Evolutionary conservation across 2,113 vertebrate species (phyloP), one percentile per base, ranked within the genome.

Genomic region (Hassar affinis): DNA sequence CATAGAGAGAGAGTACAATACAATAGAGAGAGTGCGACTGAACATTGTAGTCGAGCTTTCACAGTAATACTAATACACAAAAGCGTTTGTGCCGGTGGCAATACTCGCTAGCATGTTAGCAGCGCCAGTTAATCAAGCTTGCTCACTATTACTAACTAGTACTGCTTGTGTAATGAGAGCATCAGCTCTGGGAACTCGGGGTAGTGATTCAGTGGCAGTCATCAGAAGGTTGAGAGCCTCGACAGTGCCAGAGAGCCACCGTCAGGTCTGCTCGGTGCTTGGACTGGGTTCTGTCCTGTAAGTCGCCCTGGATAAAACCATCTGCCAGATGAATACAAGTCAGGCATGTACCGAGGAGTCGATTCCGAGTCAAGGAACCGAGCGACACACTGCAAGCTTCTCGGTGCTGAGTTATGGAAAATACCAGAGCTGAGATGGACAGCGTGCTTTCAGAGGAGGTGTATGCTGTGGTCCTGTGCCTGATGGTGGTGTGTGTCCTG

Each of bases 311-410:
- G 47, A 57, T 61, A 3, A 79, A 47, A 14, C 38, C 25, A 17
- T 79, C 77, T 77, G 51, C 51, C 51, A 77, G 56, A 77, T 35
- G 52, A 77, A 38, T 38, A 22, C 22, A 77, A 42, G 33, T 59
- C 54, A 59, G 33, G 54, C 33, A 12, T 57, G 52, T 42, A 15
- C 1, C 5, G 75, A 59, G 2, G 54, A 59, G 35, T 59, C 76
- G 76, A 42, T n/a, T 78, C 52, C 2, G 33, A 78, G 6, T 78
- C 33, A 78, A 78, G 11, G 54, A 78, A 59, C 54, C 76, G 54
- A 35, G 47, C 27, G 49, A 52, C 68, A 45, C 25, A 49, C 7
- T 52, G 12, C 25, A n/a, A n/a, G 22, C 35, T 45, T 69, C 66
- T 45, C 56, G 6, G 47, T 15, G 27, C 27, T 33, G 27, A 20